phyloP scores from a whole-genome alignment of 2,888 invertebrate species.

The Galerucella nymphaeae region DNA sequence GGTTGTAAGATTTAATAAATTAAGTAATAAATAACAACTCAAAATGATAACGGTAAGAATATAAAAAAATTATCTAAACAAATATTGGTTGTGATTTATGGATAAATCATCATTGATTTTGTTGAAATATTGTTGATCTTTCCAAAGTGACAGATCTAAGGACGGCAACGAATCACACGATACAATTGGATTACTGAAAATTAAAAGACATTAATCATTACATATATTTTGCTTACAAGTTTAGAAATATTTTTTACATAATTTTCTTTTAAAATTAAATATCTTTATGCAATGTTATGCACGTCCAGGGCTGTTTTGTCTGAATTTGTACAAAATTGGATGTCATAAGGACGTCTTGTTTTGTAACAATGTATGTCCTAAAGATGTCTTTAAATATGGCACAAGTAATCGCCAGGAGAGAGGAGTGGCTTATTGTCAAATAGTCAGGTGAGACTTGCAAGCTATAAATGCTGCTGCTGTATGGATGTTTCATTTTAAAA shows the following conservation, averaged over 20 bases:
- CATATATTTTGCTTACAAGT: not conserved
- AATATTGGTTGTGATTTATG: not conserved
- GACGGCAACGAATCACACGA: conserved; percentile 70
- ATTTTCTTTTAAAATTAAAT: not conserved
- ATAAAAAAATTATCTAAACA: not conserved
- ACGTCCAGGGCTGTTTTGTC: too few species aligned
- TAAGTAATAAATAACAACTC: conserved; percentile 1
- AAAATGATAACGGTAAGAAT: not conserved
- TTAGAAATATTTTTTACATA: not conserved
- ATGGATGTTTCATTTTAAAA: too few species aligned
- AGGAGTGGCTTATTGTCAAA: too few species aligned
- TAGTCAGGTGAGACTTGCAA: too few species aligned
- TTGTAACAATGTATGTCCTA: too few species aligned
- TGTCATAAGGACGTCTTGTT: too few species aligned
- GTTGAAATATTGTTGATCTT: conserved; percentile 56
- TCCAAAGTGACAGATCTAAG: conserved; percentile 72
- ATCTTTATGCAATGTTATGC: too few species aligned
- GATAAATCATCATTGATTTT: conserved; percentile 4
- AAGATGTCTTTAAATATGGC: too few species aligned
- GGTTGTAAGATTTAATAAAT: conserved; percentile 2
- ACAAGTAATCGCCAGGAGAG: too few species aligned
- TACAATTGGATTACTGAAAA: conserved; percentile 70
- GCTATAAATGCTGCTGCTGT: too few species aligned
- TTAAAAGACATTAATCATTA: not conserved
- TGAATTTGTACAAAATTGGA: too few species aligned